These are phyloP conservation scores for Sternotherus odoratus DNA, from an alignment of 2,797 vertebrate species.

Conservation along the genomic window DNA sequence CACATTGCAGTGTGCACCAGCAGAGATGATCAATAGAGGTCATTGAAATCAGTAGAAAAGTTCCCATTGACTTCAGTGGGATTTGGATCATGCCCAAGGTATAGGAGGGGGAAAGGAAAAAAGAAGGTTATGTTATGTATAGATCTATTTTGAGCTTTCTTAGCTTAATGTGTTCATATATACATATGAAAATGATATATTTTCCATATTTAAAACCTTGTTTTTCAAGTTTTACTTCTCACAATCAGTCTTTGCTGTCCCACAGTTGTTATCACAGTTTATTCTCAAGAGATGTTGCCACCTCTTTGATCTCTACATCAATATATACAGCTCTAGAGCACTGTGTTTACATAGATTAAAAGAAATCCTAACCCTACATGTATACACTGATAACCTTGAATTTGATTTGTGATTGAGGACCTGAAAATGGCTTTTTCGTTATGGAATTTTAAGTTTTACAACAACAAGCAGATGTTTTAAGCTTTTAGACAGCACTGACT, in stretches of 20 bases:
- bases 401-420: slow-evolving; percentile 70
- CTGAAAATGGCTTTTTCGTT: slow-evolving; percentile 61
- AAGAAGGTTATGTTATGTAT: not conserved
- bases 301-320: slow-evolving; percentile 59
- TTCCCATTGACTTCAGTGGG: accelerated
- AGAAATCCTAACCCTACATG: slow-evolving; percentile 75
- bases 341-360: slow-evolving; percentile 75
- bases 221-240: slow-evolving; percentile 78
- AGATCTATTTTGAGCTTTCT: not conserved
- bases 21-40: not conserved
- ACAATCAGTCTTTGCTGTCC: slow-evolving; percentile 67
- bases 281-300: slow-evolving; percentile 47
- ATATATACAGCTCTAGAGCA: slow-evolving; percentile 59
- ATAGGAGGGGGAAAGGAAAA: not conserved
- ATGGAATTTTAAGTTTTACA: slow-evolving; percentile 67
- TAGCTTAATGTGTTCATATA: not conserved
- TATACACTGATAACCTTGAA: slow-evolving; percentile 75
- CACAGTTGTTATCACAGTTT: slow-evolving; percentile 65
- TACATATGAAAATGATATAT: not conserved
- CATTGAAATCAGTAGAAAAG: not conserved
- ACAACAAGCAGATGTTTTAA: slow-evolving; percentile 55
- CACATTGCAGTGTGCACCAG: not conserved
- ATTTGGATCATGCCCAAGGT: not conserved
- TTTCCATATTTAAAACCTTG: slow-evolving; percentile 50
- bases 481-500: not conserved